Conservation (phyloP, 2,113 vertebrate species). For the Rhabdomys dilectus region DNA sequence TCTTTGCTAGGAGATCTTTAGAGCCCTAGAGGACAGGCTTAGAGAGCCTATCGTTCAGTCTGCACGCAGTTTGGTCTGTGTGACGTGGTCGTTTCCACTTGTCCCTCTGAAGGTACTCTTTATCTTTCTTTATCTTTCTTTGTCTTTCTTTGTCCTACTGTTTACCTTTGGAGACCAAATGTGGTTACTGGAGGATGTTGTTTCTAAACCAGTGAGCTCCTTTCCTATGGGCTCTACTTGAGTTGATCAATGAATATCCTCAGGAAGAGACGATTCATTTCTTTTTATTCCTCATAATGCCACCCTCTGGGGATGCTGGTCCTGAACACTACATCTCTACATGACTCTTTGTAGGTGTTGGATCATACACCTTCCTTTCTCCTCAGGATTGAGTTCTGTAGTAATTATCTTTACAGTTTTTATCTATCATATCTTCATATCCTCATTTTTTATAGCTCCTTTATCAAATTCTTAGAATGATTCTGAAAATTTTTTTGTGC, state of each 20-base stretch:
- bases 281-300: background rate
- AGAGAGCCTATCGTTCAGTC: background rate
- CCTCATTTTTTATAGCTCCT: background rate
- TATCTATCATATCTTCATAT: background rate
- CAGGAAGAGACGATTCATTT: background rate
- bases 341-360: background rate
- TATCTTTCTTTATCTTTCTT: no score
- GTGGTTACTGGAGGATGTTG: background rate
- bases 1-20: background rate
- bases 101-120: background rate
- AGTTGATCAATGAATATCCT: background rate
- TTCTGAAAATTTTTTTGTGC: background rate
- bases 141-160: background rate
- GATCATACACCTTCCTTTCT: background rate
- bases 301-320: background rate
- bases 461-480: slow-evolving; percentile 13
- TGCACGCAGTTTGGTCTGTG: background rate
- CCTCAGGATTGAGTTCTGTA: background rate
- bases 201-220: background rate
- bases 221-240: background rate
- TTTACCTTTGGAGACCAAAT: background rate
- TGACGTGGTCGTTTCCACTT: background rate
- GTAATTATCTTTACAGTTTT: background rate
- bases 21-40: background rate
- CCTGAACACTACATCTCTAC: background rate